Evolutionary conservation across 2,113 vertebrate genomes (phyloP).

Genomic region (Ceyx cyanopectus): DNA sequence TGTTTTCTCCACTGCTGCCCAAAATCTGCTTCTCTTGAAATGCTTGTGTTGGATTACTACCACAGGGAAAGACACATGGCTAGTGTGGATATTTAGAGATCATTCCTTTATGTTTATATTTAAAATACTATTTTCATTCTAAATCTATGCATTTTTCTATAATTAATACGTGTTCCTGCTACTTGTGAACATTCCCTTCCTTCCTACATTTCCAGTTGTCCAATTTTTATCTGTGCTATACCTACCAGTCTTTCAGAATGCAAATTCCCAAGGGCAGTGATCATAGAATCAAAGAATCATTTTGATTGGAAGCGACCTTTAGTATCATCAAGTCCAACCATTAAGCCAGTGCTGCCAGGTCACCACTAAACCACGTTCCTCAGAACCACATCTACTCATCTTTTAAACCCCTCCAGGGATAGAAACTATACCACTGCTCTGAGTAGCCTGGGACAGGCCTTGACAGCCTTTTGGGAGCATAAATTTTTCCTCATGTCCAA

Average conservation of each 20-base stretch:
- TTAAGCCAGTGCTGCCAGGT: background rate
- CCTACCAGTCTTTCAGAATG: background rate
- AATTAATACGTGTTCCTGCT: background rate
- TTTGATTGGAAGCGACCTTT: background rate
- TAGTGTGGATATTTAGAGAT: background rate
- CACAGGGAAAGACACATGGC: background rate
- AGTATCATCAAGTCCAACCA: background rate
- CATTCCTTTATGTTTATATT: background rate
- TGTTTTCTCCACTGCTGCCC: background rate
- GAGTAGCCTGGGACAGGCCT: background rate
- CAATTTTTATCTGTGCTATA: background rate
- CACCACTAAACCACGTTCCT: background rate
- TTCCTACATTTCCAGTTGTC: background rate
- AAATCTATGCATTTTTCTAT: background rate
- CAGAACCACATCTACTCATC: background rate
- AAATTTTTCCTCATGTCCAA: background rate
- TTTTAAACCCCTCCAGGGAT: background rate
- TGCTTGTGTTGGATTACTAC: background rate
- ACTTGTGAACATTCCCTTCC: background rate
- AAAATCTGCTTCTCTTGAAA: background rate
- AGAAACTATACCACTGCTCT: background rate
- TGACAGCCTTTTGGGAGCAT: background rate
- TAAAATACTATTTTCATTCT: background rate
- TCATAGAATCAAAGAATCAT: too few species aligned
- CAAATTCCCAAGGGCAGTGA: background rate